A percentile compares a stretch with the other conserved stretches of the same genome.
Conservation (phyloP, 2,888 invertebrate genomes). For the Tanypteryx hageni region DNA sequence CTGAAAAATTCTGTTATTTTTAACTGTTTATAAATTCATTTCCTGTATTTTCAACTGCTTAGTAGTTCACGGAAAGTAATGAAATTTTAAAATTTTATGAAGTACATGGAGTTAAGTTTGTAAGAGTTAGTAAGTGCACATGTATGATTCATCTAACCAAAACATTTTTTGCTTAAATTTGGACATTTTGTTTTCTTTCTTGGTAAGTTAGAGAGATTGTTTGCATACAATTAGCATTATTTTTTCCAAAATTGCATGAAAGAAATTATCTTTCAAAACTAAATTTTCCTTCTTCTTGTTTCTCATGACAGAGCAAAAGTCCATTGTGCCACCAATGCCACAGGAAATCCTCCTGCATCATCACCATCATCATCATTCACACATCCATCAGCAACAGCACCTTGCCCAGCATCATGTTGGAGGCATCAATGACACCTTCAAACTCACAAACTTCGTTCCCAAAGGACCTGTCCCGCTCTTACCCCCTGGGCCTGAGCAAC, state of each 20-base stretch:
- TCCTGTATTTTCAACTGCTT: too few species aligned
- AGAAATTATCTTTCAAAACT: background rate
- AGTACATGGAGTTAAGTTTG: too few species aligned
- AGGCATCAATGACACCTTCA: constrained; percentile 43
- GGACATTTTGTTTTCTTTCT: too few species aligned
- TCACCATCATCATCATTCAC: constrained; percentile 67
- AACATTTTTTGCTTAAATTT: too few species aligned
- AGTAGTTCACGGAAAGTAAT: too few species aligned
- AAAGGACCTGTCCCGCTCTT: constrained; percentile 67
- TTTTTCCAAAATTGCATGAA: background rate
- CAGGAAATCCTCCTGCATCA: constrained; percentile 67
- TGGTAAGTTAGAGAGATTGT: background rate
- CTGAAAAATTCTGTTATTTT: too few species aligned
- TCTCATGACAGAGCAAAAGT: constrained; percentile 68
- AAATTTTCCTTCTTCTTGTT: background rate
- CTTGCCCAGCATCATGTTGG: constrained; percentile 71
- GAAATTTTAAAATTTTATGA: too few species aligned
- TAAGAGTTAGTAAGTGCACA: too few species aligned
- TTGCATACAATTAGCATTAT: background rate
- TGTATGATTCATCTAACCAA: too few species aligned
- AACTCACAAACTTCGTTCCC: constrained; percentile 66
- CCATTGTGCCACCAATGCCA: constrained; percentile 65
- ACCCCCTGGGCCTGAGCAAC: constrained; percentile 66
- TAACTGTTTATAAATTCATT: too few species aligned
- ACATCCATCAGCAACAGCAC: constrained; percentile 65